A percentile compares a stretch with the other conserved stretches of the same genome.
Evolutionary conservation across 1,140 invertebrate species (phyloP).

Genomic region (Solenopsis invicta): DNA sequence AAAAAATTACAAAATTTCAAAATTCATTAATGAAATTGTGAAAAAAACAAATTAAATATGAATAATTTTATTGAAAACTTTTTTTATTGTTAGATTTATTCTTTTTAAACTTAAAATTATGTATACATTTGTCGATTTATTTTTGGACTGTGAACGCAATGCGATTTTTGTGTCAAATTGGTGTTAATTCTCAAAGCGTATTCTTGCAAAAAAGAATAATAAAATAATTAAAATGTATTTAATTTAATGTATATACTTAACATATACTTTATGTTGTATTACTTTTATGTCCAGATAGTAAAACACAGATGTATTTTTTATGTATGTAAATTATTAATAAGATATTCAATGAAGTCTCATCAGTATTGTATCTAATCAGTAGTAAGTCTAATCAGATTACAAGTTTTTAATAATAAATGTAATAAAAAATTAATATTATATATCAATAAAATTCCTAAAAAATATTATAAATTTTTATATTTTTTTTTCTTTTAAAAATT

Average conservation of each 20-base stretch:
- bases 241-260: not conserved
- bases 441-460: too few relatives aligned
- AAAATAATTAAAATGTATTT: not conserved
- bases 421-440: too few relatives aligned
- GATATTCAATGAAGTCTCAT: not conserved
- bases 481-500: too few relatives aligned
- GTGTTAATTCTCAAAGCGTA: not conserved
- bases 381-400: too few relatives aligned
- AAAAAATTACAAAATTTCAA: not conserved
- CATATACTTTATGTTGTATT: too few relatives aligned
- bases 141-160: not conserved
- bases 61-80: not conserved
- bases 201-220: not conserved
- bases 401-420: too few relatives aligned
- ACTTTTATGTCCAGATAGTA: not conserved
- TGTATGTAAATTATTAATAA: not conserved
- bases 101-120: not conserved
- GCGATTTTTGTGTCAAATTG: not conserved
- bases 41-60: not conserved
- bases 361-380: too few relatives aligned
- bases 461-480: too few relatives aligned
- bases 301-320: not conserved
- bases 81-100: not conserved
- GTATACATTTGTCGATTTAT: not conserved
- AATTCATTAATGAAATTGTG: not conserved